Conservation (phyloP, 1,140 invertebrate species). For the Wasmannia auropunctata region DNA sequence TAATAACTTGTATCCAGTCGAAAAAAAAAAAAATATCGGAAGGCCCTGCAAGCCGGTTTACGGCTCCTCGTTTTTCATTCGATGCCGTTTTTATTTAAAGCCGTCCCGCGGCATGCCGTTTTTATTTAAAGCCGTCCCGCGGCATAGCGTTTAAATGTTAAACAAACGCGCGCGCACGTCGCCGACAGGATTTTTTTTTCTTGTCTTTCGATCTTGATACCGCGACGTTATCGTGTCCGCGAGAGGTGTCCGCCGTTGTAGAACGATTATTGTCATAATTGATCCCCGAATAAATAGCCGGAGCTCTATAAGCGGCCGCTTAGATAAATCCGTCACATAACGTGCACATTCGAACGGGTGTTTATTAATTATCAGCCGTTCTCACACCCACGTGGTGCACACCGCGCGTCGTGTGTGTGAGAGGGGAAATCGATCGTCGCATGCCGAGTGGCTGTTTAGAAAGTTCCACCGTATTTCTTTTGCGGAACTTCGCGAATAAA, state of each 20-base stretch:
- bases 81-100: slow-evolving; percentile 65
- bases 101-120: slow-evolving; percentile 8
- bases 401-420: not conserved
- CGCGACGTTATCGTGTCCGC: not conserved
- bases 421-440: slow-evolving; percentile 26
- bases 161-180: slow-evolving; percentile 1
- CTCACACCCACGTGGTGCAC: not conserved
- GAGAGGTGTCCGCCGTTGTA: not conserved
- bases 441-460: not conserved
- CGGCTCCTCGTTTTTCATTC: slow-evolving; percentile 71
- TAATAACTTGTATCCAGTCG: slow-evolving; percentile 71
- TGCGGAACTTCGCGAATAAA: slow-evolving; percentile 80
- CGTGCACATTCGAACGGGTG: not conserved
- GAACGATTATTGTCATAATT: slow-evolving; percentile 15
- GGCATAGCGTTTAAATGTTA: slow-evolving; percentile 29
- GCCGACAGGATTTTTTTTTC: not conserved
- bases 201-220: not conserved
- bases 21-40: slow-evolving; percentile 69
- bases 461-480: slow-evolving; percentile 26
- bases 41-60: slow-evolving; percentile 65
- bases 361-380: slow-evolving; percentile 44
- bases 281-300: not conserved
- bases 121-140: slow-evolving; percentile 57
- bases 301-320: not conserved
- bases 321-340: not conserved